Evolutionary conservation across 2,888 invertebrate species (phyloP).

Genomic region (Thelaira solivaga): DNA sequence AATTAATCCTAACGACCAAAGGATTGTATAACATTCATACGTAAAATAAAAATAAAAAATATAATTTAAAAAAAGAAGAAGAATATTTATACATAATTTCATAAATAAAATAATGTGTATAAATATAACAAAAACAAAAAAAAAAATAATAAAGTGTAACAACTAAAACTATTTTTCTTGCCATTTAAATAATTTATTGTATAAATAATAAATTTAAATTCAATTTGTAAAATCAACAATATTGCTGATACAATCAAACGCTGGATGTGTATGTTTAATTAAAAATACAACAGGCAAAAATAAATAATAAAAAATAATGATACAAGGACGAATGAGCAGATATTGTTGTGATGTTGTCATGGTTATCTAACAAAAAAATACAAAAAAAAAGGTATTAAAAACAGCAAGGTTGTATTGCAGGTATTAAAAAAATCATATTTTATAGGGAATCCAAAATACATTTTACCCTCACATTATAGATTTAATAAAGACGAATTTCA

Average conservation of each 20-base stretch:
- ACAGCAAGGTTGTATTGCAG: no score
- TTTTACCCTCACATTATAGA: no score
- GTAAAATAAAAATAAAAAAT: background rate
- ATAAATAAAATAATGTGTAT: background rate
- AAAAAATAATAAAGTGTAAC: background rate
- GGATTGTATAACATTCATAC: background rate
- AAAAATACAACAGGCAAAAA: conserved; percentile 34
- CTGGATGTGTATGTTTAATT: conserved; percentile 50
- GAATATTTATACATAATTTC: background rate
- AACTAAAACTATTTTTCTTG: conserved; percentile 26
- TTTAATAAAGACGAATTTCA: no score
- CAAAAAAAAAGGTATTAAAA: no score
- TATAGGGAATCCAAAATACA: no score
- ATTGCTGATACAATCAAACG: conserved; percentile 43
- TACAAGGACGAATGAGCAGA: conserved; percentile 7
- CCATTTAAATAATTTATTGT: conserved; percentile 46
- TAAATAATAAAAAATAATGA: conserved; percentile 5
- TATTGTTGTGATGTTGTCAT: background rate
- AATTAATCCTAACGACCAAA: no score
- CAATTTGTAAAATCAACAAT: conserved; percentile 56
- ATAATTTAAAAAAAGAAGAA: background rate
- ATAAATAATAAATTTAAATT: conserved; percentile 56
- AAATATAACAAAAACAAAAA: background rate
- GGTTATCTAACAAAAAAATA: no score
- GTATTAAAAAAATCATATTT: no score